These are phyloP conservation scores for Cynopterus brachyotis DNA, from an alignment of 2,113 vertebrate species.

Conservation along the genomic window DNA sequence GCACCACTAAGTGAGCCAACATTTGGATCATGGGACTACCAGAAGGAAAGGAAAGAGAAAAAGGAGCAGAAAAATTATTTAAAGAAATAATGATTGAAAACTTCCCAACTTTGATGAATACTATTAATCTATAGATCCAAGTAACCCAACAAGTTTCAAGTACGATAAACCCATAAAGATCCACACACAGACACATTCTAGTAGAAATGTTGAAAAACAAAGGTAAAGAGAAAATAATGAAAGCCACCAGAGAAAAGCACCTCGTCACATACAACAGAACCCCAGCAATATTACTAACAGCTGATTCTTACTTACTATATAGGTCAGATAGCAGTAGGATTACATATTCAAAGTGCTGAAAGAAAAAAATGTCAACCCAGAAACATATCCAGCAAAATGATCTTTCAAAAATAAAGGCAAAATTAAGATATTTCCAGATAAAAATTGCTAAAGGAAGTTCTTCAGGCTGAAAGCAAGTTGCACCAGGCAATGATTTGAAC, in stretches of 20 bases:
- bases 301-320: background rate
- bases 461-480: background rate
- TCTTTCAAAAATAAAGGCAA: background rate
- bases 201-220: background rate
- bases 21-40: background rate
- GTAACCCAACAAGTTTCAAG: background rate
- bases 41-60: background rate
- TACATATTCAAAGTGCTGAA: background rate
- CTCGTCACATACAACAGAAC: background rate
- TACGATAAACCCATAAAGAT: background rate
- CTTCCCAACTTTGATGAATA: conserved; percentile 1
- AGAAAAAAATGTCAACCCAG: background rate
- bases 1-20: background rate
- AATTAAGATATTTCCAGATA: background rate
- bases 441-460: background rate
- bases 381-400: background rate
- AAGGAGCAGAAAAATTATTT: background rate
- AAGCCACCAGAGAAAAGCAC: background rate
- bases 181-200: background rate
- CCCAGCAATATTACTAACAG: background rate
- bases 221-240: background rate
- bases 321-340: background rate
- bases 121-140: background rate
- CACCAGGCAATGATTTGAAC: background rate
- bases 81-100: conserved; percentile 12